Evolutionary conservation across 2,888 invertebrate genomes (phyloP), one percentile per base, ranked within the genome.

Genomic region (Choristoneura rosaceana): DNA sequence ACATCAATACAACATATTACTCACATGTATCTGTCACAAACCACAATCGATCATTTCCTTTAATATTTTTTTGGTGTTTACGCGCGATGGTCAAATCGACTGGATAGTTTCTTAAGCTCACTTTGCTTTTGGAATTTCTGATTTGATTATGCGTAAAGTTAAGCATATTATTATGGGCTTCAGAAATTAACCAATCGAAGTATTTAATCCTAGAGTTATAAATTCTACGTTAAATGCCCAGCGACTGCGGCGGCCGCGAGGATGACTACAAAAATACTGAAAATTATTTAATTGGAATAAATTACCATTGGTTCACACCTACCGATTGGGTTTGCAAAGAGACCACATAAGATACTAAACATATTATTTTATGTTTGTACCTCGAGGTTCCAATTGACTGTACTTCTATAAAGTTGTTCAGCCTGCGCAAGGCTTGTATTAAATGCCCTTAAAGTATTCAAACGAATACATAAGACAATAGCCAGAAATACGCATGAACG

Each of bases 51-150:
- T 55, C 55, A 78, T 79, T 80, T 80, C 79, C 81, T 88, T 87
- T 71, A 41, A 58, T 60, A 45, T 77, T 38, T 85, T 87, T 91
- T 91, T 90, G 89, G 90, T 90, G 88, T 90, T 81, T 80, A 80
- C 75, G 78, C 79, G 79, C 79, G 82, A 82, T 80, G 79, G 78
- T 83, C 77, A 74, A 78, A 77, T 75, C 67, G 76, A 78, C 77
- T 74, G 74, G 83, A 82, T 81, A 74, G 77, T 78, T 78, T 82
- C 82, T 68, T 74, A 62, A 45, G 9, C 52, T 52, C 45, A 25
- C 45, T 45, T 12, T 45, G 25, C 9, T 41, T 15, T 52, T 55
- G 25, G 25, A 4, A 10, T 55, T 55, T 15, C 25, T 50, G 14
- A 9, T 12, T 25, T 10, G 4, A 17, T 52, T 15, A 17, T 52